Conservation (phyloP, 2,113 vertebrate genomes). For the Bubo bubo region DNA sequence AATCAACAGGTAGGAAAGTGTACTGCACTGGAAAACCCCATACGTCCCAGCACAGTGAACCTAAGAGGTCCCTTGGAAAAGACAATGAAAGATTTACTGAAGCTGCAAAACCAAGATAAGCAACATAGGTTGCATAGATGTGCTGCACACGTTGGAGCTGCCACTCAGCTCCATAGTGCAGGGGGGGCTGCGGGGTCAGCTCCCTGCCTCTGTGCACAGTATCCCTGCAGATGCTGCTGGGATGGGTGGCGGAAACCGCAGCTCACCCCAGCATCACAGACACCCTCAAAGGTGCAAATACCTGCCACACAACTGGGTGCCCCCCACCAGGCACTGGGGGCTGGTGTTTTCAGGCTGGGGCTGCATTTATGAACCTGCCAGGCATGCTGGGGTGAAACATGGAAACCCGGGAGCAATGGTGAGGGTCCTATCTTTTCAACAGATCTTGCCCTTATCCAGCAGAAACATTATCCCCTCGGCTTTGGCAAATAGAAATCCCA, state of each 20-base stretch:
- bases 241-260: accelerated
- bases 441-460: neutral
- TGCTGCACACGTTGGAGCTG: accelerated
- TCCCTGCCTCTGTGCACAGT: neutral
- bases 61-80: neutral
- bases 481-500: neutral
- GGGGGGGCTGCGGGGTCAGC: neutral
- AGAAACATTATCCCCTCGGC: neutral
- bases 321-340: neutral
- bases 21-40: neutral
- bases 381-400: neutral
- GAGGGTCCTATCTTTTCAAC: accelerated
- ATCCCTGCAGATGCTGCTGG: neutral
- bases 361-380: neutral
- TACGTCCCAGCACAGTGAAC: neutral
- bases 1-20: neutral
- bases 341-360: neutral
- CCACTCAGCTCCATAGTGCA: accelerated
- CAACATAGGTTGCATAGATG: neutral
- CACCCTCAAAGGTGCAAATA: neutral
- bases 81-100: neutral
- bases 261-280: neutral
- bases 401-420: neutral
- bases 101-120: neutral
- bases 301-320: neutral